A percentile compares a stretch with the other conserved stretches of the same genome.
Conservation (phyloP, 2,888 invertebrate species). For the Cyclophora albipunctata region DNA sequence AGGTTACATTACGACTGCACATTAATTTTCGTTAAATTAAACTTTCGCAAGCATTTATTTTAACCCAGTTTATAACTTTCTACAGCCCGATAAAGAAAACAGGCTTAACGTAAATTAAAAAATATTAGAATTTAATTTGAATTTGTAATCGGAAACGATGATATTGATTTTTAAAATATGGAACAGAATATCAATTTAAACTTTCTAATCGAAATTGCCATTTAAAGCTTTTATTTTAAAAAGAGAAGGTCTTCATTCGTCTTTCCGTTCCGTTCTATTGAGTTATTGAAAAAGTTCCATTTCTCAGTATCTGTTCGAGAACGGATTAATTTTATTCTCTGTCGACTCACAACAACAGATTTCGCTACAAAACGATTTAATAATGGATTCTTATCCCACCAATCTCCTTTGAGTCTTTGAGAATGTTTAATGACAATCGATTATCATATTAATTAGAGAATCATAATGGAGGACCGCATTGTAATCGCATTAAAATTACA, state of each 20-base stretch:
- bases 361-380: constrained; percentile 20
- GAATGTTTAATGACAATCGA: constrained; percentile 3
- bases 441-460: constrained; percentile 2
- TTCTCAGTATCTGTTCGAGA: constrained; percentile 30
- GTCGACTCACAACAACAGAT: constrained; percentile 15
- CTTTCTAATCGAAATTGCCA: constrained; percentile 32
- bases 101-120: not conserved
- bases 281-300: constrained; percentile 58
- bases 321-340: constrained; percentile 21
- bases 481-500: not conserved
- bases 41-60: constrained; percentile 13
- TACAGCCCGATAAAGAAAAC: not conserved
- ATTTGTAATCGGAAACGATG: constrained; percentile 3
- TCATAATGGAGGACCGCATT: not conserved
- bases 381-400: constrained; percentile 20
- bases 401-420: constrained; percentile 13
- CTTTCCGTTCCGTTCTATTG: constrained; percentile 32
- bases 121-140: constrained; percentile 1
- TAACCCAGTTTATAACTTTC: constrained; percentile 8
- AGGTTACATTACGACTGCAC: constrained; percentile 27
- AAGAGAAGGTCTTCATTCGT: constrained; percentile 27
- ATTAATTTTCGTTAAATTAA: constrained; percentile 24
- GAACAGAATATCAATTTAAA: constrained; percentile 19
- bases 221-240: constrained; percentile 18
- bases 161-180: constrained; percentile 4